Base-by-base conservation (phyloP, 2,113 vertebrate genomes). In the Thryonomys swinderianus region DNA sequence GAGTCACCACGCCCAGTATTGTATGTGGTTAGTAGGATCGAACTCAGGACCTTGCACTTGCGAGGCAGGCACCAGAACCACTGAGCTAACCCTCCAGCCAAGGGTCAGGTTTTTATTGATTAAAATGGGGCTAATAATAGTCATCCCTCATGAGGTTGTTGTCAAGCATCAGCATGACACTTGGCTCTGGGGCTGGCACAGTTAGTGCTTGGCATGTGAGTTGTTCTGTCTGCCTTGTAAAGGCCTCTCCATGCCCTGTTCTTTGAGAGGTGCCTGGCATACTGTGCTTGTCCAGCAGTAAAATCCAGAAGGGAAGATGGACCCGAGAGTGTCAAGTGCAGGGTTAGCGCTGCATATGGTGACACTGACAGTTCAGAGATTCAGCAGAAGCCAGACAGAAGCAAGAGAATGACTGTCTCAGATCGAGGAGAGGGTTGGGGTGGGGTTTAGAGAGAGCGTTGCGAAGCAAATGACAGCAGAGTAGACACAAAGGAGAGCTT, bases 101-200 rank as follows among this genome's bases (percentile, higher is more conserved):
- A n/a, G 74, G 92, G 42, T 88, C 3, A 17, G 12, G 45, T 92
- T 57, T 45, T 76, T 71, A 81, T 92, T 25, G 17, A 85, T 80
- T 85, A 64, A 81, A 86, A 80, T 40, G 27, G 42, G 37, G 71
- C 88, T 95, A 69, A 84, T 80, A n/a, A 64, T 83, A 83, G 88
- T 88, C 57, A 55, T 88, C 10, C 42, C 37, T 79, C 42, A 5
- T 11, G 48, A 69, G 88, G 32, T 37, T 80, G 32, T 85, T 53
- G 61, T 48, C 37, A 91, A 88, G 57, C 34, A 3, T 74, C 18
- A 12, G 61, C 1, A 13, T 62, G 81, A 34, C 11, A 23, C 48
- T 74, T 83, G 42, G 30, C 37, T 62, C 62, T 4, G 25, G 62
- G 80, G 34, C 59, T 84, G 67, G 48, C 18, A 25, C 59, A 13